Conservation (phyloP, 2,797 vertebrate species). For the Mormyrops boulengeri region DNA sequence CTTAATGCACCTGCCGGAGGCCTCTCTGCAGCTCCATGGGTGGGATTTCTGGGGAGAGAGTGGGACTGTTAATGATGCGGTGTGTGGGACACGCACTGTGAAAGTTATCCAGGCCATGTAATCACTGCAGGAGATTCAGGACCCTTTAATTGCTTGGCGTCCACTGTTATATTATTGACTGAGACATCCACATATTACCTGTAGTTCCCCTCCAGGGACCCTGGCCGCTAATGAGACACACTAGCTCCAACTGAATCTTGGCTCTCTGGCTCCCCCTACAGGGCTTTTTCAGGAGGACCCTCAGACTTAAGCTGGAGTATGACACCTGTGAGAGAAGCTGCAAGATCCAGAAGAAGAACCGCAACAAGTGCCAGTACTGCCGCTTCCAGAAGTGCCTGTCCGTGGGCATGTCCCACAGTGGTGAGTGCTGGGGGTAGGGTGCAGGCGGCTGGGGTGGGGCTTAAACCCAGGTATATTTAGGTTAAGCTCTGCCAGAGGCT, state of each 20-base stretch:
- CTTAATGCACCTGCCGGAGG: background rate
- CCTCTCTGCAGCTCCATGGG: background rate
- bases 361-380: slow-evolving; percentile 97
- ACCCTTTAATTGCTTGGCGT: background rate
- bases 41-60: background rate
- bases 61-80: background rate
- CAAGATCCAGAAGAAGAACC: slow-evolving; percentile 97
- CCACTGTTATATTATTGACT: background rate
- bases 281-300: slow-evolving; percentile 92
- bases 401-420: slow-evolving; percentile 97
- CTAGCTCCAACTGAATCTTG: background rate
- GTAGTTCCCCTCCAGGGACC: background rate
- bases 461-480: background rate
- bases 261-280: slow-evolving; percentile 36
- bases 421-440: slow-evolving; percentile 60
- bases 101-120: background rate
- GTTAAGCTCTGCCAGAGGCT: background rate
- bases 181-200: background rate
- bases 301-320: slow-evolving; percentile 86
- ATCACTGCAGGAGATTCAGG: background rate
- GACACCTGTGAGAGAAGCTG: slow-evolving; percentile 85
- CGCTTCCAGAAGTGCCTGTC: slow-evolving; percentile 98
- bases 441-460: background rate
- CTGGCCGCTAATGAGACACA: background rate
- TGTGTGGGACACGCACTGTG: background rate